Base-by-base conservation (phyloP, 2,797 vertebrate genomes). In the Syngnathus acus region DNA sequence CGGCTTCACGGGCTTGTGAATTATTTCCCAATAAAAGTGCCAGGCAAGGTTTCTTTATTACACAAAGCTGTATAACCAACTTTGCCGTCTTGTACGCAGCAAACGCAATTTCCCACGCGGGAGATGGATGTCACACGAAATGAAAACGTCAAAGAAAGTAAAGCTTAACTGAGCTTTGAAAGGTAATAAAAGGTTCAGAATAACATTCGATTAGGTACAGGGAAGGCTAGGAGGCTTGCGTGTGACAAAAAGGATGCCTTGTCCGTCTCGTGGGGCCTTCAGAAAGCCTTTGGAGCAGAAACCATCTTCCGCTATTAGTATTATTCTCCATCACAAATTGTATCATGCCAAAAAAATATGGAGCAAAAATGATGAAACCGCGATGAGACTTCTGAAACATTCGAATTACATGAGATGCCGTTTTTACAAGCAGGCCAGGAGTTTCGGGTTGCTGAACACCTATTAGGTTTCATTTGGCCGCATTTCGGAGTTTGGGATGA, bases 1-100 rank as follows among this genome's bases (percentile, higher is more conserved):
- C 16, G 40, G 60, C 64, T 73, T 62, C 66, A 39, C 53, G 60
- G 75, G 71, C 32, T 71, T 68, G 64, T 63, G 65, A 75, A 70
- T 69, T 68, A 70, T 64, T 70, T 54, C 64, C 57, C 72, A 72
- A 59, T 66, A 71, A 70, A 69, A 66, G 38, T 64, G 62, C 23
- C 64, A 48, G 16, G 26, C 54, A 47, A 63, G 37, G 26, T n/a
- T 55, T 69, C 45, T 70, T 64, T 10, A 37, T 66, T 57, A 62
- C 63, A 67, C 45, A 26, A 70, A 68, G 48, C 47, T 40, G 68
- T 60, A 62, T 26, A 68, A 57, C 32, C 6, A 47, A 43, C 64
- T 65, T 62, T 45, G 17, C 37, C 37, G 64, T 64, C 45, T 26
- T 69, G 59, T 40, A 61, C 21, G 26, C 13, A 14, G 54, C 54